Percentiles rank a stretch among this genome's conserved stretches.
Evolutionary conservation across 2,113 vertebrate species (phyloP).

Genomic region (Panthera uncia): DNA sequence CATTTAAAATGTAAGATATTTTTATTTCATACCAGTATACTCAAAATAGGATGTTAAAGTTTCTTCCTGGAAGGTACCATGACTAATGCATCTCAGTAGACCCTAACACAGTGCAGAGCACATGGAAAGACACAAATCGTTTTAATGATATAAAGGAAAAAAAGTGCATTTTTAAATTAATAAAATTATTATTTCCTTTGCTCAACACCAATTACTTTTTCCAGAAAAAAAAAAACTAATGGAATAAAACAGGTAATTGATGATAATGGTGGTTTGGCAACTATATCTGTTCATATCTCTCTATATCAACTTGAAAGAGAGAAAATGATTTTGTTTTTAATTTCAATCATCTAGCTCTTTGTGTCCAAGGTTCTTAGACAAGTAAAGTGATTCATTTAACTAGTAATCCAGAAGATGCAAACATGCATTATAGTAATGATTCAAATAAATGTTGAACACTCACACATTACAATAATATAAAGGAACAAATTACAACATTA

Average conservation of each 20-base stretch:
- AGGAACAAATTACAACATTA: not conserved
- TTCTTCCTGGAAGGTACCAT: not conserved
- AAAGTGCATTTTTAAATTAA: not conserved
- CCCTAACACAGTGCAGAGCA: not conserved
- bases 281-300: not conserved
- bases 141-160: not conserved
- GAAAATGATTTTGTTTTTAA: not conserved
- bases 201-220: not conserved
- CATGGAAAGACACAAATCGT: not conserved
- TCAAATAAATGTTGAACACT: not conserved
- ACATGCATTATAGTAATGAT: not conserved
- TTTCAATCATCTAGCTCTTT: not conserved
- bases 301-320: not conserved
- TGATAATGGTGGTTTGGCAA: not conserved
- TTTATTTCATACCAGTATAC: not conserved
- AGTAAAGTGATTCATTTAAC: not conserved
- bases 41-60: not conserved
- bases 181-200: not conserved
- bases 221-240: not conserved
- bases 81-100: not conserved
- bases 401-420: not conserved
- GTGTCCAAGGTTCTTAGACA: not conserved
- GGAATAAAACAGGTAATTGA: not conserved
- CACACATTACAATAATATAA: not conserved
- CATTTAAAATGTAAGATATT: conserved; percentile 19